phyloP scores from a whole-genome alignment of 2,888 invertebrate species.

The Megamerina dolium region DNA sequence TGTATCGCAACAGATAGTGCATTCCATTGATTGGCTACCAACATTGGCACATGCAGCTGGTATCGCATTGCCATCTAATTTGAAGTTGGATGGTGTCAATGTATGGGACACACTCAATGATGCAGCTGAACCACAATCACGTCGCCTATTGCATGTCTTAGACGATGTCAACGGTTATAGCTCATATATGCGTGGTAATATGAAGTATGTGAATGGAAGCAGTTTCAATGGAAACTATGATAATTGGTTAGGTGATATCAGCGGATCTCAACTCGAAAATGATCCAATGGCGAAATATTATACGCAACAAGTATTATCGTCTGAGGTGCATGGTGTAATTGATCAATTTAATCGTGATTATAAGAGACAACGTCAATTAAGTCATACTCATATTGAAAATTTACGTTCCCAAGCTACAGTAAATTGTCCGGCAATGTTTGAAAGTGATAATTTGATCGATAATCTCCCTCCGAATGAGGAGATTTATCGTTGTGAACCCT shows the following conservation, averaged over 20 bases:
- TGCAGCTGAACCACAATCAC: conserved; percentile 34
- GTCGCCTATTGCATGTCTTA: conserved; percentile 57
- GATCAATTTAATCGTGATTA: too few relatives aligned
- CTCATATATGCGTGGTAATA: conserved; percentile 35
- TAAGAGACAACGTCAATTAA: conserved; percentile 17
- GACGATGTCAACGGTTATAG: conserved; percentile 55
- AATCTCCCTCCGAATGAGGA: conserved; percentile 11
- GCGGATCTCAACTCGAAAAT: conserved; percentile 23
- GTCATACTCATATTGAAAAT: conserved; percentile 23
- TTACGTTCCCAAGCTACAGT: conserved; percentile 33
- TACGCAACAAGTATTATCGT: conserved; percentile 30
- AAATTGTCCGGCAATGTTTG: conserved; percentile 26
- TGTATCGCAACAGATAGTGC: conserved; percentile 63
- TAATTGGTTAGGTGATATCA: conserved; percentile 38
- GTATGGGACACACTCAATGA: conserved; percentile 61
- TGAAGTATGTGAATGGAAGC: conserved; percentile 44
- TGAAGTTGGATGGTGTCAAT: conserved; percentile 60
- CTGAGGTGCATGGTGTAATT: conserved; percentile 30
- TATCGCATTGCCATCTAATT: conserved; percentile 24
- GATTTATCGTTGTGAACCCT: conserved; percentile 36
- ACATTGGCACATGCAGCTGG: conserved; percentile 54
- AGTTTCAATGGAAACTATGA: conserved; percentile 32
- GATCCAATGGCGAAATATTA: conserved; percentile 34
- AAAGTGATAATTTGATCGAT: conserved; percentile 14
- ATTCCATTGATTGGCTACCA: conserved; percentile 81